These are phyloP conservation scores for Garrulus glandarius DNA, from an alignment of 2,797 vertebrate species.

Conservation along the genomic window DNA sequence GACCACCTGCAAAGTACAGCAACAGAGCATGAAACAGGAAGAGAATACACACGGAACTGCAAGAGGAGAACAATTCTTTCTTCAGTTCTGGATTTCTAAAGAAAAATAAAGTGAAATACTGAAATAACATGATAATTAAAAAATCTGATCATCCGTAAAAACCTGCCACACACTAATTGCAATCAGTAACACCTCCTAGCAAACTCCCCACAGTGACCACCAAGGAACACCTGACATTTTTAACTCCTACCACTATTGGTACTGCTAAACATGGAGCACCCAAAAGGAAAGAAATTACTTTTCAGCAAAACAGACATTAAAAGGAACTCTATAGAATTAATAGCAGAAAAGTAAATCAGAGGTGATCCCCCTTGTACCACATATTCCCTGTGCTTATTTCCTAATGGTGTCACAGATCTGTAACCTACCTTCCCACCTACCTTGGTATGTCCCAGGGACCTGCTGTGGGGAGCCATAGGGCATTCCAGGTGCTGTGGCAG, in stretches of 20 bases:
- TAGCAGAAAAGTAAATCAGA: neutral
- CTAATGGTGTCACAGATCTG: neutral
- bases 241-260: neutral
- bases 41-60: neutral
- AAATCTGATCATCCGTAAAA: neutral
- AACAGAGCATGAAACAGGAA: neutral
- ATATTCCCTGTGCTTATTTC: neutral
- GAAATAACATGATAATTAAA: neutral
- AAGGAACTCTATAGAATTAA: neutral
- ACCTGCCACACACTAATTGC: neutral
- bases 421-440: constrained; percentile 21
- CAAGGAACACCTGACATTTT: neutral
- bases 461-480: constrained; percentile 18
- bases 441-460: neutral
- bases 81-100: neutral
- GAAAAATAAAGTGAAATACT: neutral
- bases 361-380: neutral
- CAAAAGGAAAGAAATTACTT: neutral
- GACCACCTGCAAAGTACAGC: neutral
- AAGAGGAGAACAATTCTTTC: neutral
- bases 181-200: neutral
- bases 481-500: neutral
- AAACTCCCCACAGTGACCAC: neutral
- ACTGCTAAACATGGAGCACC: neutral
- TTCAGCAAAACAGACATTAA: neutral